Conservation (phyloP, 2,113 vertebrate genomes). For the Scomber colias region DNA sequence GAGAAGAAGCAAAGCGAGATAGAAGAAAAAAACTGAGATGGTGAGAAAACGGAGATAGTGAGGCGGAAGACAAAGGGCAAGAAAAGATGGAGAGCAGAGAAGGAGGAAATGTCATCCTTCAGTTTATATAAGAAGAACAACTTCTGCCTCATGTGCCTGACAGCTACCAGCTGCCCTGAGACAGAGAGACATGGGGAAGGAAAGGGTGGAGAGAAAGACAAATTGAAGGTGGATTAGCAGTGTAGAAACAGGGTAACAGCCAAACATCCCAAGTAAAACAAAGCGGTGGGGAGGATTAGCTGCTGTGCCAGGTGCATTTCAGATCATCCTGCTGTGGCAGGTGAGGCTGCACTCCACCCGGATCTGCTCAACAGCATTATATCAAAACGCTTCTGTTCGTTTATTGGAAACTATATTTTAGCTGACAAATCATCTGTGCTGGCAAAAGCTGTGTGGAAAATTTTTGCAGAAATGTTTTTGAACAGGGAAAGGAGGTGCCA, state of each 20-base stretch:
- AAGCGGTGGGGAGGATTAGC: slow-evolving; percentile 21
- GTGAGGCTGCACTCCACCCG: slow-evolving; percentile 14
- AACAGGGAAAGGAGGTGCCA: neutral
- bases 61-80: neutral
- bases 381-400: neutral
- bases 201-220: neutral
- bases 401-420: slow-evolving; percentile 16
- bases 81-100: slow-evolving; percentile 44
- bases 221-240: slow-evolving; percentile 41
- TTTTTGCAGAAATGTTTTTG: slow-evolving; percentile 6
- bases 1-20: neutral
- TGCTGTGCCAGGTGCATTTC: neutral
- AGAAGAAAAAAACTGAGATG: too few relatives aligned
- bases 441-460: neutral
- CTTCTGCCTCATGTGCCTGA: slow-evolving; percentile 63
- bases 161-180: slow-evolving; percentile 70
- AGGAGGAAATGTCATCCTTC: slow-evolving; percentile 74
- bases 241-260: slow-evolving; percentile 4
- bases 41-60: neutral
- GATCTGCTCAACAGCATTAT: neutral
- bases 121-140: slow-evolving; percentile 68
- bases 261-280: slow-evolving; percentile 13
- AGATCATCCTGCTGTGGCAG: slow-evolving; percentile 20
- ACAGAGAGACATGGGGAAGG: neutral
- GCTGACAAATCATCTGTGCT: neutral